phyloP scores from a whole-genome alignment of 2,888 invertebrate species.

The Acleris cristana region DNA sequence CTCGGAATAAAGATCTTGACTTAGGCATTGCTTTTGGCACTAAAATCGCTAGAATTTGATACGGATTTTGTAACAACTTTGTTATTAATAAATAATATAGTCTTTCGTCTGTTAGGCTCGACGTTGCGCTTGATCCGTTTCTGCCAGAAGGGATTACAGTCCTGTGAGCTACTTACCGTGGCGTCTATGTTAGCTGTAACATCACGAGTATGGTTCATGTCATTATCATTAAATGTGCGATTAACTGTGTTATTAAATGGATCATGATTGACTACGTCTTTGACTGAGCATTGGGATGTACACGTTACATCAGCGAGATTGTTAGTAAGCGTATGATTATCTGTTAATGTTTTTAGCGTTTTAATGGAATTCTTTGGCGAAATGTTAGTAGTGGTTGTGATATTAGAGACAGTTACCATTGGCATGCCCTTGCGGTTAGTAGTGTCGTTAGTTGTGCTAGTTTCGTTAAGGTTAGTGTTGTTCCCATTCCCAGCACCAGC shows the following conservation, averaged over 20 bases:
- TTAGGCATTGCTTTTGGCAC: constrained; percentile 49
- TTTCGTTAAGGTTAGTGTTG: constrained; percentile 62
- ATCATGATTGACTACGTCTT: constrained; percentile 53
- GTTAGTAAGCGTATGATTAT: constrained; percentile 59
- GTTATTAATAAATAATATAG: constrained; percentile 79
- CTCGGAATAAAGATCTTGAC: constrained; percentile 42
- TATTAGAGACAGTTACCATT: constrained; percentile 84
- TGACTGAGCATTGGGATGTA: constrained; percentile 61
- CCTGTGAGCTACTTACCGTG: constrained; percentile 74
- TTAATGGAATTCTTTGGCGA: constrained; percentile 81
- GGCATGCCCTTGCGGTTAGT: constrained; percentile 80
- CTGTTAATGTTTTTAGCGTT: constrained; percentile 66
- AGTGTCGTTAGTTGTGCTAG: constrained; percentile 58
- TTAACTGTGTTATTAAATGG: constrained; percentile 50
- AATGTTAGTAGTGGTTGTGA: constrained; percentile 81
- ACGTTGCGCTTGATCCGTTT: constrained; percentile 70
- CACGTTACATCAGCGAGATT: constrained; percentile 61
- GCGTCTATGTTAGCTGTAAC: constrained; percentile 57
- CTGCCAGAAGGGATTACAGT: constrained; percentile 78
- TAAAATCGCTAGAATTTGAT: constrained; percentile 51
- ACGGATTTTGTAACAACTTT: constrained; percentile 67
- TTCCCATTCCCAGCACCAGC: constrained; percentile 75
- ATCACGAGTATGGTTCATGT: constrained; percentile 52
- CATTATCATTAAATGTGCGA: constrained; percentile 52
- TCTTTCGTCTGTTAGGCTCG: constrained; percentile 79